Percentiles rank a stretch among this genome's conserved stretches.
These are phyloP conservation scores for Petromus typicus DNA, from an alignment of 2,113 vertebrate genomes.

Conservation along the genomic window DNA sequence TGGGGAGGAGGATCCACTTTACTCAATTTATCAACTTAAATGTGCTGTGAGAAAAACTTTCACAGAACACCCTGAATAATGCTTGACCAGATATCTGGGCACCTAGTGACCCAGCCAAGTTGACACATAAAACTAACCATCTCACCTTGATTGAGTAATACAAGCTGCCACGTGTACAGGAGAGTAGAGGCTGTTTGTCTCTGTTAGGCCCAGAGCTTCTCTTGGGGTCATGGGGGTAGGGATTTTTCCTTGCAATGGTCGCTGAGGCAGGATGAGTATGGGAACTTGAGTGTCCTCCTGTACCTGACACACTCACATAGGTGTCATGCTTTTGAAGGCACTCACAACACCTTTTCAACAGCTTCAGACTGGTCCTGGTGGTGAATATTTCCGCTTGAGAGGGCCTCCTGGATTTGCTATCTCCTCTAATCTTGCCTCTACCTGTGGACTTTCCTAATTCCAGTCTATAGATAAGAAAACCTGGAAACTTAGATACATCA, in stretches of 20 bases:
- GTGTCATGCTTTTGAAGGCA: background rate
- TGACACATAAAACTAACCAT: background rate
- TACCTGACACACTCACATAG: accelerated
- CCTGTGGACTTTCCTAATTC: background rate
- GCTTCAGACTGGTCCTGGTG: background rate
- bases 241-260: background rate
- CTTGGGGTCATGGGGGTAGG: background rate
- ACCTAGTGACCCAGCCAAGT: background rate
- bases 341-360: background rate
- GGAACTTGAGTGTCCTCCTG: background rate
- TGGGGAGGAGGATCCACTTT: background rate
- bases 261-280: background rate
- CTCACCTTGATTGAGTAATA: background rate
- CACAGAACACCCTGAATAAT: background rate
- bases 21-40: background rate
- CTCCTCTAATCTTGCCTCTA: background rate
- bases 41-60: background rate
- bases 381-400: background rate
- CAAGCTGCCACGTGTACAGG: background rate
- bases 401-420: accelerated
- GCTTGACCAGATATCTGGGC: background rate
- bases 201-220: background rate
- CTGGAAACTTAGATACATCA: background rate
- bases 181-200: background rate
- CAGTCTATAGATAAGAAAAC: background rate